These are phyloP conservation scores for Yponomeuta evonymella DNA, from an alignment of 2,888 invertebrate species.

Conservation along the genomic window DNA sequence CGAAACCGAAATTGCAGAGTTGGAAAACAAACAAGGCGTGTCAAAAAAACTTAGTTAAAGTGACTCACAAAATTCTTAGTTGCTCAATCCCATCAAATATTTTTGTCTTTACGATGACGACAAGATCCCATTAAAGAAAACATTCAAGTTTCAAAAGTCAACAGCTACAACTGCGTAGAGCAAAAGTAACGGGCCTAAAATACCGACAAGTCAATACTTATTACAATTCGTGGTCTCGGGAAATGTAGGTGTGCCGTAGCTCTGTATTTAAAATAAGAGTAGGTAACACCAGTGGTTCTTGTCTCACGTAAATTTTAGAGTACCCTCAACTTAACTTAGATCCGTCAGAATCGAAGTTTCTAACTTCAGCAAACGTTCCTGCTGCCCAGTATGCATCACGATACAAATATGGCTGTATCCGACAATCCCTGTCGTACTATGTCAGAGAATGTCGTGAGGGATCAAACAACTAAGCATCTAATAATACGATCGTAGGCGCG, in stretches of 20 bases:
- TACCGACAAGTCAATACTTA: neutral
- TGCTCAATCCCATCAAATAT: slow-evolving; percentile 6
- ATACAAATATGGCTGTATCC: neutral
- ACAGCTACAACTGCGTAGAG: neutral
- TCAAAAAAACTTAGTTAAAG: neutral
- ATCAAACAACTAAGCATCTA: slow-evolving; percentile 35
- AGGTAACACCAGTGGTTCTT: neutral
- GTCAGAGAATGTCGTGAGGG: slow-evolving; percentile 38
- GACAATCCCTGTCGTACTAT: neutral
- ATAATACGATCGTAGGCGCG: slow-evolving; percentile 51
- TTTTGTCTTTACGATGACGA: neutral
- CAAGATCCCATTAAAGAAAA: slow-evolving; percentile 7
- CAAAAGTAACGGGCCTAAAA: neutral
- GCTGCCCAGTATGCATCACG: neutral
- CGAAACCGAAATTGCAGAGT: slow-evolving; percentile 4
- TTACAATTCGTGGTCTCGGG: neutral
- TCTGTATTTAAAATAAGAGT: neutral
- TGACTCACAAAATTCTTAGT: neutral
- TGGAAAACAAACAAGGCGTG: slow-evolving; percentile 9
- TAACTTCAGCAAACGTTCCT: neutral
- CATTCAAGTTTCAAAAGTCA: slow-evolving; percentile 4
- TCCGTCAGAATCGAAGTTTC: neutral
- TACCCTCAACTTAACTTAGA: neutral
- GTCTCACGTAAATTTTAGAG: neutral
- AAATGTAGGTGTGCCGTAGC: neutral